Percentiles rank a stretch among this genome's conserved stretches.
These are phyloP conservation scores for Corvus hawaiiensis DNA, from an alignment of 2,113 vertebrate genomes.

Conservation along the genomic window DNA sequence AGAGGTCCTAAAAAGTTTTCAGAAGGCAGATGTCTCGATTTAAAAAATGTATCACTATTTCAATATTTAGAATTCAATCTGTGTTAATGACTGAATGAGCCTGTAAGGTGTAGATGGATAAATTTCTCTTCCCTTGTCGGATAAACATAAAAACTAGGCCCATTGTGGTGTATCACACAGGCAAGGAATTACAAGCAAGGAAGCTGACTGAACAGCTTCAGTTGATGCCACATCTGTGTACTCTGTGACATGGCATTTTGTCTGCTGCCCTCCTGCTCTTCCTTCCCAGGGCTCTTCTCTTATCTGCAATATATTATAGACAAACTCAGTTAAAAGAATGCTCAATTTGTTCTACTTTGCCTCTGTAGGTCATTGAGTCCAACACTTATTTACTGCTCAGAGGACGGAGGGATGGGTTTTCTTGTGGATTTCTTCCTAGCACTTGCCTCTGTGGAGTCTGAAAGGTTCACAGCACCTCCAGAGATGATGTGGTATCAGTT, in stretches of 20 bases:
- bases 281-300: not conserved
- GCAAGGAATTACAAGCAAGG: not conserved
- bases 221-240: accelerated
- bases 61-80: not conserved
- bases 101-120: no score
- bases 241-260: not conserved
- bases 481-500: not conserved
- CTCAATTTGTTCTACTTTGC: not conserved
- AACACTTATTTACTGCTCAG: not conserved
- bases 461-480: not conserved
- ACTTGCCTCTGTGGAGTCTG: not conserved
- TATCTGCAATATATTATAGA: not conserved
- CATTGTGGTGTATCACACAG: not conserved
- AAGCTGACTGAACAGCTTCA: not conserved
- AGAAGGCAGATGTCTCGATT: accelerated
- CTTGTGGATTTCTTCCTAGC: not conserved
- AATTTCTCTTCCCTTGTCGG: not conserved
- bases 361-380: not conserved
- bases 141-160: not conserved
- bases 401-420: not conserved
- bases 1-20: not conserved
- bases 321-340: not conserved
- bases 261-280: not conserved
- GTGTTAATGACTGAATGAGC: not conserved
- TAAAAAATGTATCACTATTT: not conserved